A percentile compares a stretch with the other conserved stretches of the same genome.
Evolutionary conservation across 2,797 vertebrate species (phyloP).

Genomic region (Pangasius mekongensis): DNA sequence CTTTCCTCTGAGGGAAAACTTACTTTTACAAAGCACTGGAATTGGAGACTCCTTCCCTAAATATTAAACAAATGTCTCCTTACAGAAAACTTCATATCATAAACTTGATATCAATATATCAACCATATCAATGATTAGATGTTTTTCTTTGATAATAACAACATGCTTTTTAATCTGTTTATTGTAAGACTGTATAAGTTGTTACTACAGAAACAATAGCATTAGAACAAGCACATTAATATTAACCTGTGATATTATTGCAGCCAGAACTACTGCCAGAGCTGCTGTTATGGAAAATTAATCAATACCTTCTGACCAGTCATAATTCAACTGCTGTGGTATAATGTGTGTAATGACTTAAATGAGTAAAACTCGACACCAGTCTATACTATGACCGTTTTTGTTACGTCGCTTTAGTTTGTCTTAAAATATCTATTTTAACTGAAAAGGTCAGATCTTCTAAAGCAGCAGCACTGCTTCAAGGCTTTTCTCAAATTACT

Average conservation of each 20-base stretch:
- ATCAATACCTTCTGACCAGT: not conserved
- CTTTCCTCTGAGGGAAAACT: too few relatives aligned
- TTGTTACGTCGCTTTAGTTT: not conserved
- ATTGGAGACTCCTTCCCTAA: not conserved
- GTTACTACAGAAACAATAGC: not conserved
- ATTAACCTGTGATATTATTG: not conserved
- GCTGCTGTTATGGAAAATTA: not conserved
- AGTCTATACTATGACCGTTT: too few relatives aligned
- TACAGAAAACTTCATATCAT: not conserved
- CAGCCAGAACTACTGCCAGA: not conserved
- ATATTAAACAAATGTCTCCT: not conserved
- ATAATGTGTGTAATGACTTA: not conserved
- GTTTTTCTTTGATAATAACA: too few relatives aligned
- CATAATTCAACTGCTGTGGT: not conserved
- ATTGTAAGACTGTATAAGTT: not conserved
- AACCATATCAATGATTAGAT: not conserved
- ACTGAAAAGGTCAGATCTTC: not conserved
- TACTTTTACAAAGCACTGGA: not conserved
- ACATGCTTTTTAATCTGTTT: not conserved
- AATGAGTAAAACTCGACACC: not conserved
- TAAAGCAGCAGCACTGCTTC: not conserved
- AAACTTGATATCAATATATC: too few relatives aligned
- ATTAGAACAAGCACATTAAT: not conserved
- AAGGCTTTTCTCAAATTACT: constrained; percentile 16
- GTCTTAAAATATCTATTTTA: not conserved